These are phyloP conservation scores for Meriones psammophilus DNA, from an alignment of 2,797 vertebrate genomes.

Conservation along the genomic window DNA sequence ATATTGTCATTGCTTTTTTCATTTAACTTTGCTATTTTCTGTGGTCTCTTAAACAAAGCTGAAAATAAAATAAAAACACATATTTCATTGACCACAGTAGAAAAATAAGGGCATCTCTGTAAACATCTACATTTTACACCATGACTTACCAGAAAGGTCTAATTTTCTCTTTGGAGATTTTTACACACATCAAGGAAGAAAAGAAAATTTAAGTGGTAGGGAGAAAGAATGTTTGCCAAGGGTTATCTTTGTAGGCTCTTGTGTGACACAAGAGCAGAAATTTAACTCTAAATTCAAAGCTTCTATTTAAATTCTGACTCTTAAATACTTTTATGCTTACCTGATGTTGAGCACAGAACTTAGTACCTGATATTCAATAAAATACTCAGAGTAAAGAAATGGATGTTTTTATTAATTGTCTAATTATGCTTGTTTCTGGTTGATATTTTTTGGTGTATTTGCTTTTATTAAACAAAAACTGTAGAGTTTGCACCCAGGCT, in stretches of 20 bases:
- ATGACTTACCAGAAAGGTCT: not conserved
- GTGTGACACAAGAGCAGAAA: not conserved
- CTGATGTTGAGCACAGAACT: not conserved
- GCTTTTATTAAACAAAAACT: constrained; percentile 34
- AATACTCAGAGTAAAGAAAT: constrained; percentile 24
- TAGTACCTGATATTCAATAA: not conserved
- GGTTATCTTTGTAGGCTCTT: not conserved
- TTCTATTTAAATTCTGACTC: constrained; percentile 35
- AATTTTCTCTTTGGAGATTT: constrained; percentile 33
- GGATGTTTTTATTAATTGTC: constrained; percentile 8
- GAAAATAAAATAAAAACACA: constrained; percentile 66
- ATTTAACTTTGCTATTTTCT: constrained; percentile 79
- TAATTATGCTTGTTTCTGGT: not conserved
- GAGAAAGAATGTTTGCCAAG: not conserved
- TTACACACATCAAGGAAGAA: constrained; percentile 27
- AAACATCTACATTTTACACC: not conserved
- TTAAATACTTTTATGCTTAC: not conserved
- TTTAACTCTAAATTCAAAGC: constrained; percentile 48
- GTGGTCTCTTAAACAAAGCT: constrained; percentile 60
- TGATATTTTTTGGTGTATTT: constrained; percentile 46
- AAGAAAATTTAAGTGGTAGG: not conserved
- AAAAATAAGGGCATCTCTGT: constrained; percentile 66
- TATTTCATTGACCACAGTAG: constrained; percentile 63
- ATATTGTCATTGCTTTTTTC: constrained; percentile 56
- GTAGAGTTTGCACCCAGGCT: not conserved